Conservation (phyloP, 2,888 invertebrate species). For the Ophonus ardosiacus region DNA sequence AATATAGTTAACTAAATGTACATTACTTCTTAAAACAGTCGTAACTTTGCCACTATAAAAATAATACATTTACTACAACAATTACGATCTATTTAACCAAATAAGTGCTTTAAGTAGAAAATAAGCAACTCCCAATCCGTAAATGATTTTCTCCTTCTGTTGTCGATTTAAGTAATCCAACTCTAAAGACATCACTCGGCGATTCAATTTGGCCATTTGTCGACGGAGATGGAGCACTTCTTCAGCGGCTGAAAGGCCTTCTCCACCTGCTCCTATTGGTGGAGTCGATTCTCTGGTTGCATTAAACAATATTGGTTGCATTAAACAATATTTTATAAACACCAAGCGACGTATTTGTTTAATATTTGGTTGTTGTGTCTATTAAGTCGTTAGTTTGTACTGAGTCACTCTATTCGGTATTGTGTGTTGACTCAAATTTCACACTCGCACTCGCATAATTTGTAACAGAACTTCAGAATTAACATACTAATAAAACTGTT, state of each 20-base stretch:
- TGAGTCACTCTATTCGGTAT: neutral
- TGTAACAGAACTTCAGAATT: too few relatives aligned
- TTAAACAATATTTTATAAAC: too few relatives aligned
- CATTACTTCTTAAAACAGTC: slow-evolving; percentile 57
- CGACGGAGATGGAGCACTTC: slow-evolving; percentile 90
- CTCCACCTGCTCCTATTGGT: slow-evolving; percentile 75
- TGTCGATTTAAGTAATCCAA: slow-evolving; percentile 89
- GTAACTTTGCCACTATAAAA: slow-evolving; percentile 52
- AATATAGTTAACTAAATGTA: slow-evolving; percentile 56
- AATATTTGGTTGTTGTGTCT: neutral
- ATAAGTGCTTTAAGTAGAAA: slow-evolving; percentile 90
- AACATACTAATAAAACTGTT: too few relatives aligned
- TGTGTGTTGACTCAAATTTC: too few relatives aligned
- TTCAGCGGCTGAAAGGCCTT: slow-evolving; percentile 84
- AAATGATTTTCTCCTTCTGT: slow-evolving; percentile 91
- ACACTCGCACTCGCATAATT: too few relatives aligned
- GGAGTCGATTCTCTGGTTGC: slow-evolving; percentile 70
- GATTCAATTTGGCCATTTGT: slow-evolving; percentile 91
- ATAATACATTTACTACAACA: slow-evolving; percentile 34
- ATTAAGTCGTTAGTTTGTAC: neutral
- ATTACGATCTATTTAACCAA: slow-evolving; percentile 82
- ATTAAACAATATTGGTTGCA: neutral
- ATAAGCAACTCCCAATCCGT: slow-evolving; percentile 90
- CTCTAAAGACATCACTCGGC: slow-evolving; percentile 91
- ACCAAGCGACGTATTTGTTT: neutral